Percentiles rank a stretch among this genome's conserved stretches.
phyloP scores from a whole-genome alignment of 2,888 invertebrate genomes.

The Aphidoletes aphidimyza region DNA sequence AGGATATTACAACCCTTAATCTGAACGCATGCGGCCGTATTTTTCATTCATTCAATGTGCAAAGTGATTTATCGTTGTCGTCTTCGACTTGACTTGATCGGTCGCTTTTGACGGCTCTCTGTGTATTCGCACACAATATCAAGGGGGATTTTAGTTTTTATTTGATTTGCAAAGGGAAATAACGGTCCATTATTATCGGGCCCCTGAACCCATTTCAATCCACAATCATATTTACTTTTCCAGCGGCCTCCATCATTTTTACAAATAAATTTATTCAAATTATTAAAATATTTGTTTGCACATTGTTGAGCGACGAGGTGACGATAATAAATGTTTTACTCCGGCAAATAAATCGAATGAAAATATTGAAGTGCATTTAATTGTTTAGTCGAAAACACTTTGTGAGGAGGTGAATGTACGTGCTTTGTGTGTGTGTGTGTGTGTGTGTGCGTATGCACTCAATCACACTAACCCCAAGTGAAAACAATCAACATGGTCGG shows the following conservation, averaged over 20 bases:
- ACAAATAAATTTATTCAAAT: slow-evolving; percentile 18
- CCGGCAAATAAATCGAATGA: slow-evolving; percentile 29
- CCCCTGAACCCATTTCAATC: background rate
- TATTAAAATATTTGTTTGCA: slow-evolving; percentile 47
- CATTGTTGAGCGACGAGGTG: slow-evolving; percentile 28
- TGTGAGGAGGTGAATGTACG: no score
- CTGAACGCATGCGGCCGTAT: slow-evolving; percentile 12
- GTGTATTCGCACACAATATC: background rate
- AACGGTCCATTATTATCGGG: background rate
- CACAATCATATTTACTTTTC: background rate
- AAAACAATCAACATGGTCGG: background rate
- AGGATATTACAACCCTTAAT: slow-evolving; percentile 54
- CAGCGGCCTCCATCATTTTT: background rate
- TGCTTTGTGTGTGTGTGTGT: background rate
- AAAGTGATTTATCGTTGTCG: slow-evolving; percentile 47
- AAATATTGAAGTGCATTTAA: slow-evolving; percentile 42
- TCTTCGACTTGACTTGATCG: slow-evolving; percentile 29
- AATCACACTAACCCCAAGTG: slow-evolving; percentile 38
- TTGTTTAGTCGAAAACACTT: slow-evolving; percentile 23
- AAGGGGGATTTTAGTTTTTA: slow-evolving; percentile 27
- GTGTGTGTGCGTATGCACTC: background rate
- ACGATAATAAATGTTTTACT: background rate
- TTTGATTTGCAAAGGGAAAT: background rate
- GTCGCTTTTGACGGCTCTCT: background rate
- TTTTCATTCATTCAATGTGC: background rate